Percentiles rank a stretch among this genome's conserved stretches.
Evolutionary conservation across 2,797 vertebrate genomes (phyloP).

Genomic region (Propithecus perrieri): DNA sequence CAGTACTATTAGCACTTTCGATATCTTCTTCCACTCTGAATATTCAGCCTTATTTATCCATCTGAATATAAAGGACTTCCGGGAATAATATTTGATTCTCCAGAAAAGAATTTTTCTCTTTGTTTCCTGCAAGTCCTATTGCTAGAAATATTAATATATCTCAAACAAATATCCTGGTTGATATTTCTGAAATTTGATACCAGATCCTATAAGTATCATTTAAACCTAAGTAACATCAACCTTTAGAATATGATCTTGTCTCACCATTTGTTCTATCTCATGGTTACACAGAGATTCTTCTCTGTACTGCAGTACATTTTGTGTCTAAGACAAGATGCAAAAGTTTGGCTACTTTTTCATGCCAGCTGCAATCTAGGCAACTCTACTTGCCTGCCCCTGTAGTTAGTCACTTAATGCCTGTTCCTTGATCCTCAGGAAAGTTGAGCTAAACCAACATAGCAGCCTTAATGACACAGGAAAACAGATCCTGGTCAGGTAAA

Average conservation of each 20-base stretch:
- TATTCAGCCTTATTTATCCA: conserved; percentile 4
- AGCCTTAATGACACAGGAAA: conserved; percentile 20
- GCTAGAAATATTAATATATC: not conserved
- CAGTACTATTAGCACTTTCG: conserved; percentile 41
- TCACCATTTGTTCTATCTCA: not conserved
- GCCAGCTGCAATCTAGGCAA: not conserved
- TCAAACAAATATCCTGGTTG: not conserved
- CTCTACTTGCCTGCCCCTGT: not conserved
- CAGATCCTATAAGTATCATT: not conserved
- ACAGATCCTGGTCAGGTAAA: not conserved
- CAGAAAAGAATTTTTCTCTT: not conserved
- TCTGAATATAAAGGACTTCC: not conserved
- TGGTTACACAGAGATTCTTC: not conserved
- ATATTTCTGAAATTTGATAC: conserved; percentile 23
- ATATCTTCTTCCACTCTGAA: conserved; percentile 43
- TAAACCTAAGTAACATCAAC: not conserved
- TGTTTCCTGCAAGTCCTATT: not conserved
- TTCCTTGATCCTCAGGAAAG: not conserved
- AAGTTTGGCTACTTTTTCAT: not conserved
- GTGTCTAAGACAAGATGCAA: not conserved
- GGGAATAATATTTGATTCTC: not conserved
- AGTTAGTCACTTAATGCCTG: not conserved
- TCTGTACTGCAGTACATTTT: not conserved
- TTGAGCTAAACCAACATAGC: not conserved
- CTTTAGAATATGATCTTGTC: not conserved